Evolutionary conservation across 2,797 vertebrate species (phyloP).

Genomic region (Peromyscus melanophrys): DNA sequence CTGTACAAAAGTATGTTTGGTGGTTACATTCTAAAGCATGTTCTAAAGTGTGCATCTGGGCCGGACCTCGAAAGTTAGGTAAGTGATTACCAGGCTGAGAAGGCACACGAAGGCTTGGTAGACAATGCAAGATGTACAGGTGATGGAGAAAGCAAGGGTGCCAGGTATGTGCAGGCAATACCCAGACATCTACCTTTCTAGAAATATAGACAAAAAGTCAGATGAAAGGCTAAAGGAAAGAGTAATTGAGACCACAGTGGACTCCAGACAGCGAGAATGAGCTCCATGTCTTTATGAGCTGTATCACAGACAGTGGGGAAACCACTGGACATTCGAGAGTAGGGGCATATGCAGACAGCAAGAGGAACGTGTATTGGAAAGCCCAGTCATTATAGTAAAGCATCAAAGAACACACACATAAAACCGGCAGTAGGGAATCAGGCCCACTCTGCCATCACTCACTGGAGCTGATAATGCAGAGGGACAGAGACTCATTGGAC

Average conservation of each 20-base stretch:
- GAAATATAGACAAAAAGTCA: not conserved
- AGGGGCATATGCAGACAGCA: not conserved
- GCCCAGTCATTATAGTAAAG: not conserved
- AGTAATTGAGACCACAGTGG: not conserved
- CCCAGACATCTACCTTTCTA: not conserved
- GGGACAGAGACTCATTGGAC: not conserved
- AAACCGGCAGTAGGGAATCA: not conserved
- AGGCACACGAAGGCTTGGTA: not conserved
- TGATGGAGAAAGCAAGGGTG: not conserved
- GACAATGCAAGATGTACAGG: not conserved
- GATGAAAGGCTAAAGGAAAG: not conserved
- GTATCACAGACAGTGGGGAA: not conserved
- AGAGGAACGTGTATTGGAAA: not conserved
- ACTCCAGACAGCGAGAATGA: not conserved
- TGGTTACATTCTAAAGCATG: not conserved
- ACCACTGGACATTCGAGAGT: not conserved
- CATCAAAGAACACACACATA: not conserved
- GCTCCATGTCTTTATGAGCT: not conserved
- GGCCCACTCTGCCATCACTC: not conserved
- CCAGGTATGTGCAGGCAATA: not conserved
- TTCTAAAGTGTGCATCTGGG: not conserved
- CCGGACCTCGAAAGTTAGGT: not conserved
- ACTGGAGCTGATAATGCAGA: not conserved
- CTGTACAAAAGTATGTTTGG: not conserved
- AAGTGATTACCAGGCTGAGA: not conserved